Conservation (phyloP, 2,113 vertebrate genomes). For the Bubo blakistoni region DNA sequence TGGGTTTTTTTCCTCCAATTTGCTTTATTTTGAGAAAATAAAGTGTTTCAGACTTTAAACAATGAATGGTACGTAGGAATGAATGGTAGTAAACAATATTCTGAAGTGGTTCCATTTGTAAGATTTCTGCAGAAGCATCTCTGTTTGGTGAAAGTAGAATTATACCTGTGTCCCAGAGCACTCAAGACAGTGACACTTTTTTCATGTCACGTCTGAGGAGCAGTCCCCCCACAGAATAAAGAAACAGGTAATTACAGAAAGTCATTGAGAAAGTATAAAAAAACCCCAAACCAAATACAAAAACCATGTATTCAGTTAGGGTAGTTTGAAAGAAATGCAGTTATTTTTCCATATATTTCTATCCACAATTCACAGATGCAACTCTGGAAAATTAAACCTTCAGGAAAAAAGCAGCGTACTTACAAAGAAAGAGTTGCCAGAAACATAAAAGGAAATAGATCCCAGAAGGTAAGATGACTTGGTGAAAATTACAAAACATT, state of each 20-base stretch:
- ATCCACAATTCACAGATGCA: neutral
- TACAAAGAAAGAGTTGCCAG: neutral
- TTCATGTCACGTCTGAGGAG: neutral
- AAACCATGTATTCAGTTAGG: neutral
- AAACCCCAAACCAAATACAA: neutral
- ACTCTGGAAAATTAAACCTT: neutral
- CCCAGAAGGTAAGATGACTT: neutral
- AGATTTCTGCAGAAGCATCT: neutral
- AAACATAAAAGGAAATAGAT: neutral
- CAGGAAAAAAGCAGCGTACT: neutral
- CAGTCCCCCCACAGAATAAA: neutral
- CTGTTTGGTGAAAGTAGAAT: neutral
- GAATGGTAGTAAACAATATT: neutral
- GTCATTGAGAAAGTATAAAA: neutral
- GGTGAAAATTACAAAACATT: neutral
- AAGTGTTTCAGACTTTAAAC: neutral
- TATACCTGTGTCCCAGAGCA: neutral
- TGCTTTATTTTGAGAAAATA: neutral
- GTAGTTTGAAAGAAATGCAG: neutral
- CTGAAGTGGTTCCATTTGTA: neutral
- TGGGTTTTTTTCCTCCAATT: fast-evolving
- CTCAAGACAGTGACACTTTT: neutral
- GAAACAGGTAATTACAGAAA: neutral
- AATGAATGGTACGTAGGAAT: neutral
- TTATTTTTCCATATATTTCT: neutral